A percentile compares a stretch with the other conserved stretches of the same genome.
These are phyloP conservation scores for Venustoraphidia nigricollis DNA, from an alignment of 2,888 invertebrate genomes.

Conservation along the genomic window DNA sequence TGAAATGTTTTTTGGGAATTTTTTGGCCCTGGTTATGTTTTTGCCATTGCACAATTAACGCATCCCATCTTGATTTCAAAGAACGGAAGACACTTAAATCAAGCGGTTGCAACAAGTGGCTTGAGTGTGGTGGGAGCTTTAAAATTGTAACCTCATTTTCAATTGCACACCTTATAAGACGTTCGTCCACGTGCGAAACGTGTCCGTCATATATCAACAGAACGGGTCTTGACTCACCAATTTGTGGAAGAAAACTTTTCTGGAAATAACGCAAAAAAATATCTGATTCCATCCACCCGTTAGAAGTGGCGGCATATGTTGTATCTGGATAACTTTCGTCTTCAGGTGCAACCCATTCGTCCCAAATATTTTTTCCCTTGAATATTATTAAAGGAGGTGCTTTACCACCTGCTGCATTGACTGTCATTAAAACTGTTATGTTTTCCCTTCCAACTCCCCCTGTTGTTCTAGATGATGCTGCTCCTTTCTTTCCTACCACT, in stretches of 20 bases:
- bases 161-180: conserved; percentile 10
- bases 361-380: conserved; percentile 7
- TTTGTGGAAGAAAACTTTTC: not conserved
- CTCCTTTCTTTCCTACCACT: conserved; percentile 10
- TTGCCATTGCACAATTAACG: conserved; percentile 3
- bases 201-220: conserved; percentile 16
- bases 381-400: conserved; percentile 9
- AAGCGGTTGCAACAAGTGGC: conserved; percentile 2
- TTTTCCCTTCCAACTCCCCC: conserved; percentile 9
- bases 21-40: conserved; percentile 1
- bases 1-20: conserved; percentile 3
- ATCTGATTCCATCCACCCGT: conserved; percentile 13
- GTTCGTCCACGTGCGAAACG: conserved; percentile 13
- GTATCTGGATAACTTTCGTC: conserved; percentile 1
- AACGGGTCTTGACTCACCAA: conserved; percentile 10
- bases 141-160: conserved; percentile 1
- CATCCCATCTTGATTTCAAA: conserved; percentile 4
- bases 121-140: conserved; percentile 2
- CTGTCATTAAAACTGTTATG: conserved; percentile 7
- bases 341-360: not conserved
- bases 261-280: conserved; percentile 1
- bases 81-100: conserved; percentile 4
- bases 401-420: conserved; percentile 10
- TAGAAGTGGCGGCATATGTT: conserved; percentile 15
- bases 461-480: conserved; percentile 4